Percentiles rank a stretch among this genome's conserved stretches.
Evolutionary conservation across 2,888 invertebrate species (phyloP).

Genomic region (Drosophila atripex): DNA sequence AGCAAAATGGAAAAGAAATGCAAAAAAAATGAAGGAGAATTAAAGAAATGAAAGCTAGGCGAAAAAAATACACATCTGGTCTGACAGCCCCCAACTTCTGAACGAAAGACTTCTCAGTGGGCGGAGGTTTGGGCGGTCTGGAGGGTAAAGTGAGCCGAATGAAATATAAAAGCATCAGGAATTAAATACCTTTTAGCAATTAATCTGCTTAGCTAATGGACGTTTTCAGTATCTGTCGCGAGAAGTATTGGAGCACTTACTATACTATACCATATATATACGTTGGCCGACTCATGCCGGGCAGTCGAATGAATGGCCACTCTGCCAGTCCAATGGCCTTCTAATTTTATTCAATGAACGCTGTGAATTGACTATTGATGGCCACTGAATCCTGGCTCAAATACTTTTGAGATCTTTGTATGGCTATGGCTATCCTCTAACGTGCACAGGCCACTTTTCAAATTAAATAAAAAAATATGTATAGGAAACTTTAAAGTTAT

Average conservation of each 20-base stretch:
- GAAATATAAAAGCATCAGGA: conserved; percentile 76
- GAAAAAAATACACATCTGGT: conserved; percentile 49
- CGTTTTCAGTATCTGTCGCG: conserved; percentile 65
- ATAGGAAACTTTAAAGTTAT: neutral
- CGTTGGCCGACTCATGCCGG: conserved; percentile 32
- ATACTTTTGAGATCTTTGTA: conserved; percentile 1
- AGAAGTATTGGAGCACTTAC: conserved; percentile 5
- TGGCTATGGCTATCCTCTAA: neutral
- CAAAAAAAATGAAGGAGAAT: conserved; percentile 55
- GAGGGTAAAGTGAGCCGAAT: conserved; percentile 41
- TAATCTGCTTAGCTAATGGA: conserved; percentile 83
- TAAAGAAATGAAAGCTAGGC: conserved; percentile 38
- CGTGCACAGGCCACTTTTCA: neutral
- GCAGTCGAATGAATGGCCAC: conserved; percentile 40
- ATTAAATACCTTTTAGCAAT: conserved; percentile 83
- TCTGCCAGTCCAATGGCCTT: conserved; percentile 49
- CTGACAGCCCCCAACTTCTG: conserved; percentile 7
- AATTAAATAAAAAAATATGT: neutral
- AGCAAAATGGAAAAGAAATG: conserved; percentile 38
- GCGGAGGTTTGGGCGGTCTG: conserved; percentile 9
- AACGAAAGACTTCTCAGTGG: conserved; percentile 14
- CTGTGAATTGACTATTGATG: conserved; percentile 55
- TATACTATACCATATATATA: conserved; percentile 13
- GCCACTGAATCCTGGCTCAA: conserved; percentile 20
- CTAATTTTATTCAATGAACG: conserved; percentile 76